Conservation (phyloP, 2,797 vertebrate species). For the Sebastes oblongus region DNA sequence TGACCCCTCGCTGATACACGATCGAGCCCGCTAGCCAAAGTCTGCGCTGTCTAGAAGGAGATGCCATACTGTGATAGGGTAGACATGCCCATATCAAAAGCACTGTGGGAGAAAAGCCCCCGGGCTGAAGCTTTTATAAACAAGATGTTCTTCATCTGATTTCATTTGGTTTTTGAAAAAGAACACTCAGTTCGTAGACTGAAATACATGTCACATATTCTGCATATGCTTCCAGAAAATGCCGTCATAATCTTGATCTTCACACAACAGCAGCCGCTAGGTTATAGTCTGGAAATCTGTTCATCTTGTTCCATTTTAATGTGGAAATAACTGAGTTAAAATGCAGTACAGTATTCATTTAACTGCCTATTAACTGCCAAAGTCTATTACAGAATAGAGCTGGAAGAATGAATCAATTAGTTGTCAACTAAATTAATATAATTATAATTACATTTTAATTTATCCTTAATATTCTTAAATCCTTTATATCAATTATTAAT, state of each 20-base stretch:
- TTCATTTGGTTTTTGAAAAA: slow-evolving; percentile 1
- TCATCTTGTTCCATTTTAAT: background rate
- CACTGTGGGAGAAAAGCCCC: slow-evolving; percentile 4
- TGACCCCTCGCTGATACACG: slow-evolving; percentile 25
- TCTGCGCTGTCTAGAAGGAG: slow-evolving; percentile 9
- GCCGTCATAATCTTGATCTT: background rate
- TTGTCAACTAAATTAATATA: no score
- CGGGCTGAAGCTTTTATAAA: background rate
- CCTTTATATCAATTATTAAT: no score
- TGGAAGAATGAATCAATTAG: no score
- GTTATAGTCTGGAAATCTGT: background rate
- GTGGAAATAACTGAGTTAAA: background rate
- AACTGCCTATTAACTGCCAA: background rate
- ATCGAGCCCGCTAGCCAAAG: background rate
- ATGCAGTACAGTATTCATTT: background rate
- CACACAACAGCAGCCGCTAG: no score
- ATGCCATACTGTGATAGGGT: slow-evolving; percentile 11
- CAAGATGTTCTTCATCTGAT: background rate
- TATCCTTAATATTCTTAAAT: no score
- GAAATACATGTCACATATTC: background rate
- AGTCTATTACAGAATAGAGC: background rate
- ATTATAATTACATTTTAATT: no score
- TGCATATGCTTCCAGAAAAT: background rate
- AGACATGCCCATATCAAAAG: background rate
- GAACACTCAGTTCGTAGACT: background rate